A percentile compares a stretch with the other conserved stretches of the same genome.
Evolutionary conservation across 1,140 invertebrate genomes (phyloP).

Genomic region (Coelopa frigida): DNA sequence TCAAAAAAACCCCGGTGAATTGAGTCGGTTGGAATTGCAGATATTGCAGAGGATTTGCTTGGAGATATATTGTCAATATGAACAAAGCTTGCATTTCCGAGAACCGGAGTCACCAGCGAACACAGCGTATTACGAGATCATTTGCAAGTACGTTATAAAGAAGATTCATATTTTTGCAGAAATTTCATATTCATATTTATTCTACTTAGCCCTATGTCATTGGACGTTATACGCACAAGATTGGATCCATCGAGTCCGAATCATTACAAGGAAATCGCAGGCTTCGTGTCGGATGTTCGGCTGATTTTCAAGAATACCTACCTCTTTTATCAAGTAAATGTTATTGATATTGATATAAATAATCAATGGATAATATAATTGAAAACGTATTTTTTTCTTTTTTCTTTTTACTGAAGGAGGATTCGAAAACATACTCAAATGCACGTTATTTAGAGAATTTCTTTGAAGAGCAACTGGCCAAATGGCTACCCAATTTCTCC

Average conservation of each 20-base stretch:
- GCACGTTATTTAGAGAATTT: constrained; percentile 78
- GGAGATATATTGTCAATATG: constrained; percentile 84
- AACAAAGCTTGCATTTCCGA: constrained; percentile 77
- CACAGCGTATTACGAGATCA: constrained; percentile 42
- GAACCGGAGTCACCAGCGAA: constrained; percentile 73
- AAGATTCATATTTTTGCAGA: not conserved
- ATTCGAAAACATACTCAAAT: constrained; percentile 74
- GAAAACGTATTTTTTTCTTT: not conserved
- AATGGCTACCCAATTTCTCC: constrained; percentile 71
- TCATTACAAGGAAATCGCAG: constrained; percentile 67
- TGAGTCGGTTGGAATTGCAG: constrained; percentile 56
- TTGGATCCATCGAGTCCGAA: constrained; percentile 62
- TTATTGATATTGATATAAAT: not conserved
- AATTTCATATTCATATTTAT: constrained; percentile 1
- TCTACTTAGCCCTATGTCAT: constrained; percentile 65
- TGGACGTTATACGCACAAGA: constrained; percentile 72
- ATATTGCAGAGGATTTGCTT: constrained; percentile 76
- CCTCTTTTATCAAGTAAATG: constrained; percentile 72
- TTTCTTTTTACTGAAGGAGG: constrained; percentile 53
- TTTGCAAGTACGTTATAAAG: constrained; percentile 29
- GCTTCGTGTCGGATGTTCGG: constrained; percentile 74
- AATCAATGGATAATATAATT: not conserved
- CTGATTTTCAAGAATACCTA: constrained; percentile 84
- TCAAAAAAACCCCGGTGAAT: constrained; percentile 49
- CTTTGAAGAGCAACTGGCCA: constrained; percentile 72